phyloP scores from a whole-genome alignment of 2,113 vertebrate genomes.

The Etia nguti region DNA sequence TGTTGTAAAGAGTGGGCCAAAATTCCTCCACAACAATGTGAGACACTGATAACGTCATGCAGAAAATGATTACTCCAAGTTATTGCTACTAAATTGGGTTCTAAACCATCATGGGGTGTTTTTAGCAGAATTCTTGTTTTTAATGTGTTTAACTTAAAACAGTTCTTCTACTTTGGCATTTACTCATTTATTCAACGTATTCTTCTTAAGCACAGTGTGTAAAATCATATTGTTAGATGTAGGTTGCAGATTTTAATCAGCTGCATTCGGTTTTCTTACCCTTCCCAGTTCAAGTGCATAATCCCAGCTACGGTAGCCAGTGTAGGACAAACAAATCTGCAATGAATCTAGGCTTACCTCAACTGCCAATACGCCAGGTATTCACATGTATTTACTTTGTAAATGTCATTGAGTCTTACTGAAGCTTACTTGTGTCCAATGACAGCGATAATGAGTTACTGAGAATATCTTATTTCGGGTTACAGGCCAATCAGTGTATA shows the following conservation, averaged over 20 bases:
- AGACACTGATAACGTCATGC: background rate
- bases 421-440: background rate
- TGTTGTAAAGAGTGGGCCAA: background rate
- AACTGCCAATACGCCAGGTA: background rate
- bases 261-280: accelerated
- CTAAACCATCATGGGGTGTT: too few relatives aligned
- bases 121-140: background rate
- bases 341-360: too few relatives aligned
- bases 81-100: background rate
- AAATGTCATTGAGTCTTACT: background rate
- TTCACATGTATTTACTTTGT: background rate
- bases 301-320: background rate
- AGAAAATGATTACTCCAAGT: background rate
- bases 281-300: background rate
- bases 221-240: background rate
- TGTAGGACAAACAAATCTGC: background rate
- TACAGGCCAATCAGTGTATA: background rate
- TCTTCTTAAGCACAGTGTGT: background rate
- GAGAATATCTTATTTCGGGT: background rate
- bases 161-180: background rate
- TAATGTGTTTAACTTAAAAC: background rate
- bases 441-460: accelerated
- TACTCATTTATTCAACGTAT: background rate
- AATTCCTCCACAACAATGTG: background rate
- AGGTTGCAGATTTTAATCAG: background rate